Base-by-base conservation (phyloP, 2,797 vertebrate genomes). In the Danio jaintianensis region DNA sequence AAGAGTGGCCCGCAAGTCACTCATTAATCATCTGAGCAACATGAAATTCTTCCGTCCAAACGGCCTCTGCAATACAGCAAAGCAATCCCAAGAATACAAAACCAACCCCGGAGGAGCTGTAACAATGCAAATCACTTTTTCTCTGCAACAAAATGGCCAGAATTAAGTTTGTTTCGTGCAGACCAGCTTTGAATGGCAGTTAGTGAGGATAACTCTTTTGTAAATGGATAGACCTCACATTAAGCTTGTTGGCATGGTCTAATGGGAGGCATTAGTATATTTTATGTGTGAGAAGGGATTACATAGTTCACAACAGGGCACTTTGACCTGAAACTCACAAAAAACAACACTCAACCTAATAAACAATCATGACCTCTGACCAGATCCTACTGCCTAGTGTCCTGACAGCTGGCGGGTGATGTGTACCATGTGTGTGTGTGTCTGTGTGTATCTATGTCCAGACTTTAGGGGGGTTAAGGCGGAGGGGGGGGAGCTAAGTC, bases 401-500 rank as follows among this genome's bases (percentile, higher is more conserved):
- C 47, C 80, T 16, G 68, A 79, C 67, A 79, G 81, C 79, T 82
- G 18, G 47, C 42, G 42, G 12, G 74, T 55, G 59, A 76, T 63
- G 73, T 70, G 56, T 64, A 22, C 53, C 9, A 75, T 47, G 40
- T 66, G 74, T 66, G 67, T 75, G n/a, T 68, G 71, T 70, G 55
- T 55, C 61, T 74, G 72, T 63, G 64, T 74, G 8, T 29, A 29
- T 80, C 42, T 40, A 76, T 75, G 75, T 67, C 75, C 76, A 78
- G 77, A 82, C 68, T 59, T 45, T 62, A 9, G 73, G 75, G 38
- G 47, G 76, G 45, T 45, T 79, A 29, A 68, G 47, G 16, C 78
- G 73, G 82, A 74, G 78, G 77, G 82, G 78, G 47, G 75, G 50
- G 64, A 74, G 78, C 78, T 84, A 79, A 79, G 84, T 73, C 82